phyloP scores from a whole-genome alignment of 2,113 vertebrate species.

The Ibidorhyncha struthersii region DNA sequence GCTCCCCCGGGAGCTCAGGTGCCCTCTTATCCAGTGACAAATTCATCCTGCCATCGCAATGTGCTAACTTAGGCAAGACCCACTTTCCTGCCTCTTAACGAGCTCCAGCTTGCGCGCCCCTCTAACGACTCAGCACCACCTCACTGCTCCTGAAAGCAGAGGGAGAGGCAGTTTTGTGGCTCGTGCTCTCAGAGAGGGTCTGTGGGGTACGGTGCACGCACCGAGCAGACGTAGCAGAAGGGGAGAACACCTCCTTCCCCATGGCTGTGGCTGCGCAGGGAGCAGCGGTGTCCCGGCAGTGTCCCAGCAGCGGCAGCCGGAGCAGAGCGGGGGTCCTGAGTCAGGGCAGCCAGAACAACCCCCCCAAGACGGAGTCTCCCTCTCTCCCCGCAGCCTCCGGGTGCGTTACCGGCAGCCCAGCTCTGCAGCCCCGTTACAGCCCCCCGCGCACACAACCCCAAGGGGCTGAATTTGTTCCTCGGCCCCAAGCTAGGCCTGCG shows the following conservation, averaged over 20 bases:
- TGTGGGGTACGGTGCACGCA: neutral
- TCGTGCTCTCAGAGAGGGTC: fast-evolving
- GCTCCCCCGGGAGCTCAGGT: conserved; percentile 38
- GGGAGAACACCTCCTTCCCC: neutral
- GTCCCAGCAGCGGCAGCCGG: fast-evolving
- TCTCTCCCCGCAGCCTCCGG: no score
- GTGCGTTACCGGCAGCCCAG: no score
- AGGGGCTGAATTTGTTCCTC: no score
- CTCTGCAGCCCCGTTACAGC: no score
- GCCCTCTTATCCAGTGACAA: conserved; percentile 29
- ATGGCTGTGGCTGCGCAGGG: fast-evolving
- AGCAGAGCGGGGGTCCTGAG: neutral
- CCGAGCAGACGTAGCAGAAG: neutral
- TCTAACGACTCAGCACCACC: neutral
- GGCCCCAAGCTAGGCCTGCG: fast-evolving
- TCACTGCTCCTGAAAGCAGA: fast-evolving
- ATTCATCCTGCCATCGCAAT: conserved; percentile 8
- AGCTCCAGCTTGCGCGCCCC: neutral
- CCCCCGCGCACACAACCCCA: no score
- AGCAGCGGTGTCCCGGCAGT: fast-evolving
- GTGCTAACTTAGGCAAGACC: conserved; percentile 41
- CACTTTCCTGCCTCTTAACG: conserved; percentile 23
- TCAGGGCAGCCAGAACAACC: neutral
- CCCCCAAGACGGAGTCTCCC: fast-evolving
- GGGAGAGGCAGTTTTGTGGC: neutral